phyloP scores from a whole-genome alignment of 2,113 vertebrate species.

The Oxyura jamaicensis region DNA sequence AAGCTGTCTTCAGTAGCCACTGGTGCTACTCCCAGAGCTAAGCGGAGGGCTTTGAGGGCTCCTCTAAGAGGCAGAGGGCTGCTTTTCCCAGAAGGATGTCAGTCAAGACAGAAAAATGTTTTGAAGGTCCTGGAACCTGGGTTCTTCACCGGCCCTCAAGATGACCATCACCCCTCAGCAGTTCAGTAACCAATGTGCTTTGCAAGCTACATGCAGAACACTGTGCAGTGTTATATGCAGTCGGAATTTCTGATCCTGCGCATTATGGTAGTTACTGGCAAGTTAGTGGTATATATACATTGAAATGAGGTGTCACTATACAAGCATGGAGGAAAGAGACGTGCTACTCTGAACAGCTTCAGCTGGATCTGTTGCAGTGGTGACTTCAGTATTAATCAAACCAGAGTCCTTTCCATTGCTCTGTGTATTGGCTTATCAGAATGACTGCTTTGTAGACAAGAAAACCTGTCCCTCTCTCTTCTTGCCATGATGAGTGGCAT shows the following conservation, averaged over 20 bases:
- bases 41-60: neutral
- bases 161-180: neutral
- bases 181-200: neutral
- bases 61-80: neutral
- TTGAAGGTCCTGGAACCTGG: neutral
- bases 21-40: neutral
- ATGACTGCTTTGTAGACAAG: neutral
- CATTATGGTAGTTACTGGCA: neutral
- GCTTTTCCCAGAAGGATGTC: neutral
- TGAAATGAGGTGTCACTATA: neutral
- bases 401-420: neutral
- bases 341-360: neutral
- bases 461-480: neutral
- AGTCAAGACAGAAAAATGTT: neutral
- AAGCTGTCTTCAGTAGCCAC: neutral
- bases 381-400: neutral
- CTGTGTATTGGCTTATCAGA: neutral
- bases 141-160: neutral
- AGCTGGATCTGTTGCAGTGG: neutral
- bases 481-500: neutral
- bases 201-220: neutral
- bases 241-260: neutral
- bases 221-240: accelerated
- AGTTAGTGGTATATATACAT: neutral
- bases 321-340: neutral